Base-by-base conservation (phyloP, 2,888 invertebrate species). In the Scelioninae gen. 1 region DNA sequence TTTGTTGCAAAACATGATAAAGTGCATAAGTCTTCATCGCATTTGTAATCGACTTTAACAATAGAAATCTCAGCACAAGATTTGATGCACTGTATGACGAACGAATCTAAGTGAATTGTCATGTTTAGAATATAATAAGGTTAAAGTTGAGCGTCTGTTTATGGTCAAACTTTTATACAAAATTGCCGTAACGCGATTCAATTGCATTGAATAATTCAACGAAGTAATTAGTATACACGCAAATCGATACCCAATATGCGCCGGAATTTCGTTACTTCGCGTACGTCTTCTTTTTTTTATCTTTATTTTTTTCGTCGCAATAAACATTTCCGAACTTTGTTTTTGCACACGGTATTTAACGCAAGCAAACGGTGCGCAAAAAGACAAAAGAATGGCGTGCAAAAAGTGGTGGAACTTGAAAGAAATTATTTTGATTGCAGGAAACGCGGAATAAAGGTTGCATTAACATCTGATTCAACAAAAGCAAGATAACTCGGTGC, bases 181-280 rank as follows among this genome's bases (percentile, higher is more conserved):
- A 45, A 23, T 32, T 51, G 34, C 15, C 16, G 68, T 58, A 38
- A 49, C 58, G 43, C 32, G 68, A 68, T 68, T 45, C 43, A 68
- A 56, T 68, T 56, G 32, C 38, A 71, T 60, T 71, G 49, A 71
- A 71, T 71, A 49, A 58, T 71, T 58, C 47, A 49, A 15, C 13
- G 49, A n/a, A 7, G 58, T 58, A 34, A 68, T 68, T 68, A 56
- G 56, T 56, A 32, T 55, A 53, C 32, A 11, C 47, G 15, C 34
- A 38, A 71, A 51, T 71, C 60, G 16, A 71, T 71, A 71, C 32
- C 15, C 68, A 55, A 43, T 55, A 53, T 32, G 38, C 40, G 23
- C 16, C 23, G n/a, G 16, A 40, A 47, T 47, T 47, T 47, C 13
- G 47, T 47, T 63, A 16, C 31, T 47, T 43, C 15, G 15, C 40